Base-by-base conservation (phyloP, 2,113 vertebrate species). In the Monopterus albus region DNA sequence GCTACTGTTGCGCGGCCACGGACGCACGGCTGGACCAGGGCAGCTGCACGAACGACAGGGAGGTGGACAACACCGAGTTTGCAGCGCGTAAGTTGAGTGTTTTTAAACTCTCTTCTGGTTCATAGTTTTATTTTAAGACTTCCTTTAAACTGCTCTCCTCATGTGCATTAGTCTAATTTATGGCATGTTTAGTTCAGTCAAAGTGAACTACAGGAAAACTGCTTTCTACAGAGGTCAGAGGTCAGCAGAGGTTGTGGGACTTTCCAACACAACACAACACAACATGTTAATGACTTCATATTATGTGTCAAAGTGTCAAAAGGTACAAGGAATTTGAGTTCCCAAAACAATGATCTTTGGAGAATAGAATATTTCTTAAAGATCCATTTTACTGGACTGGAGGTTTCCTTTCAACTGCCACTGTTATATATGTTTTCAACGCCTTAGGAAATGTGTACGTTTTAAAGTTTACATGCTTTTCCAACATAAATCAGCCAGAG, bases 21-120 rank as follows among this genome's bases (percentile, higher is more conserved):
- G 96, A 95, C 75, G 97, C 96, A 6, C 92, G 96, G 3, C 89
- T 98, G 88, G 96, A 97, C 86, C 97, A 99, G 86, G 96, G 96
- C 28, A 86, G 89, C 78, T 98, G 97, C 92, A 96, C 95, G 61
- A 96, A 98, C 87, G 94, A 97, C 91, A 80, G 95, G 23, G 93
- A 95, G 75, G 83, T 92, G 83, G 93, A 94, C 62, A 89, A 91
- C 79, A 93, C 94, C 0, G 92, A 95, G 72, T 91, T 91, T 51
- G 91, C 94, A 1, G 94, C 97, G 28, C 97, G 97, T 88, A 59
- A 53, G 87, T 74, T 35, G 0, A 7, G 4, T 7, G 0, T 8
- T 63, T 59, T 23, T 1, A n/a, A 49, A 28, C 2, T 8, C 3
- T 14, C 8, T 17, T 26, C 49, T 23, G 11, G 20, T 13, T 46